A percentile compares a stretch with the other conserved stretches of the same genome.
Evolutionary conservation across 2,797 vertebrate species (phyloP).

Genomic region (Dallia pectoralis): DNA sequence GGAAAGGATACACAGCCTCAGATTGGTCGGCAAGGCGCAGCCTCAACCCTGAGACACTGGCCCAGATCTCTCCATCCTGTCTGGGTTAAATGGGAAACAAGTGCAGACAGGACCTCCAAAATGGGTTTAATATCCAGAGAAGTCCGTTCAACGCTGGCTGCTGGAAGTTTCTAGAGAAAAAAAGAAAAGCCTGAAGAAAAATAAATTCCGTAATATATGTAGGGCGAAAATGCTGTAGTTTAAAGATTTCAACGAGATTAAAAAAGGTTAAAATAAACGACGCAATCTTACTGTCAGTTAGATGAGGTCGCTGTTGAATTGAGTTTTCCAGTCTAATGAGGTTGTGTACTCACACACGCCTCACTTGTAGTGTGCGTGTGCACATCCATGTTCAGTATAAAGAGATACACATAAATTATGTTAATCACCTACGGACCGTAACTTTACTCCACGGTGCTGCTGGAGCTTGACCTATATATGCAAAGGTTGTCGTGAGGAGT

Average conservation of each 20-base stretch:
- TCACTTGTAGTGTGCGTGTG: background rate
- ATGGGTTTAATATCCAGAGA: slow-evolving; percentile 32
- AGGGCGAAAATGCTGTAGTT: background rate
- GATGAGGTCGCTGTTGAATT: background rate
- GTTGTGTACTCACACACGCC: background rate
- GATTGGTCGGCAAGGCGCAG: slow-evolving; percentile 19
- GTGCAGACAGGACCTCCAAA: slow-evolving; percentile 36
- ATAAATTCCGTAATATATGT: slow-evolving; percentile 5
- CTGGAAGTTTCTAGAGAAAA: no score
- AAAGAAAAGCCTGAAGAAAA: slow-evolving; percentile 5
- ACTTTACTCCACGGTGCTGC: slow-evolving; percentile 26
- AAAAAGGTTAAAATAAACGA: background rate
- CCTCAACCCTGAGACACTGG: slow-evolving; percentile 34
- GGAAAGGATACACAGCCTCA: slow-evolving; percentile 20
- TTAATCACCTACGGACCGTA: background rate
- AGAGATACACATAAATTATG: background rate
- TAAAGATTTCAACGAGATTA: no score
- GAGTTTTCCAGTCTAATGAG: background rate
- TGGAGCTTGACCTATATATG: slow-evolving; percentile 68
- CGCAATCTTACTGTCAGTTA: slow-evolving; percentile 4
- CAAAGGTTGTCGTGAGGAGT: slow-evolving; percentile 58
- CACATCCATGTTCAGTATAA: background rate
- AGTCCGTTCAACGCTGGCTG: slow-evolving; percentile 34
- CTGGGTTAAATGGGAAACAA: slow-evolving; percentile 16
- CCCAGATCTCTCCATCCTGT: slow-evolving; percentile 33